Evolutionary conservation across 2,888 invertebrate genomes (phyloP).

Genomic region (Lepidochitona cinerea): DNA sequence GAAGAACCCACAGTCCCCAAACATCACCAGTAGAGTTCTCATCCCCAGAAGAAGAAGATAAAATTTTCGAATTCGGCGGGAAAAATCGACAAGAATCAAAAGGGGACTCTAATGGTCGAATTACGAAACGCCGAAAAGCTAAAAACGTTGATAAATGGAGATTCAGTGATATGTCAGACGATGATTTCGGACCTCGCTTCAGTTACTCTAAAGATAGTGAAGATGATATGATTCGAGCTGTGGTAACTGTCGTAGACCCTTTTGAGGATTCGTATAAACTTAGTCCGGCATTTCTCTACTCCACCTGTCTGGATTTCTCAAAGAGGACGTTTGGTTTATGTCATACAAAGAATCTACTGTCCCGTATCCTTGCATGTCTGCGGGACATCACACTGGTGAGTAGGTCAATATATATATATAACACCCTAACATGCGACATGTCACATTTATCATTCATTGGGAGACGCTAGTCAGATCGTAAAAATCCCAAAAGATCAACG

Average conservation of each 20-base stretch:
- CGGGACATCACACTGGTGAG: conserved; percentile 4
- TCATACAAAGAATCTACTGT: conserved; percentile 2
- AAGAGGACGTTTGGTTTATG: conserved; percentile 38
- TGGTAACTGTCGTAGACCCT: conserved; percentile 46
- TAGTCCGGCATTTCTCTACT: conserved; percentile 49
- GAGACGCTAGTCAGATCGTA: too few species aligned
- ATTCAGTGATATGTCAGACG: not conserved
- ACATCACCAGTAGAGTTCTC: conserved; percentile 8
- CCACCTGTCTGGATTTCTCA: conserved; percentile 55
- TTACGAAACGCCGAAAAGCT: not conserved
- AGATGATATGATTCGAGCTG: conserved; percentile 54
- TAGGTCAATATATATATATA: not conserved
- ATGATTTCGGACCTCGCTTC: not conserved
- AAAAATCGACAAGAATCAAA: not conserved
- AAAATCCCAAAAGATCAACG: too few species aligned
- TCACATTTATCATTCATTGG: too few species aligned
- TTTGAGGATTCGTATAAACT: conserved; percentile 41
- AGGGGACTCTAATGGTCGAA: not conserved
- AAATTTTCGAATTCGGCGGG: not conserved
- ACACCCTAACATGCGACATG: too few species aligned
- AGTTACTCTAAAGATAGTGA: conserved; percentile 50
- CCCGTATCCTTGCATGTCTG: not conserved
- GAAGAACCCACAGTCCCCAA: not conserved
- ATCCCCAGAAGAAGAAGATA: conserved; percentile 15
- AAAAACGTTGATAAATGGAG: not conserved